Evolutionary conservation across 2,797 vertebrate genomes (phyloP).

Genomic region (Acanthiza pusilla): DNA sequence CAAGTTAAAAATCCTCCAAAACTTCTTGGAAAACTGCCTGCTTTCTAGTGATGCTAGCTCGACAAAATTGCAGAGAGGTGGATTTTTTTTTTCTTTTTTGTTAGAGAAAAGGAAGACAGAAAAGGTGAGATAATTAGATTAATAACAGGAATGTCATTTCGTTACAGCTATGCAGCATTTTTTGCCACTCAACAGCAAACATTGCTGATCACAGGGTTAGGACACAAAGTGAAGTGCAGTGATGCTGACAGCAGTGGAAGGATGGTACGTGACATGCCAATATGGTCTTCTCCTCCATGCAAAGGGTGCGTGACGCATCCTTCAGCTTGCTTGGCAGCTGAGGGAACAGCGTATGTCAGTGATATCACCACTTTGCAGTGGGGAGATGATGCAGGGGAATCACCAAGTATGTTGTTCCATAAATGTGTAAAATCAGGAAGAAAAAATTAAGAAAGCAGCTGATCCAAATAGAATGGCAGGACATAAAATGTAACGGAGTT

Average conservation of each 20-base stretch:
- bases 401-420: background rate
- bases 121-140: background rate
- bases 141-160: background rate
- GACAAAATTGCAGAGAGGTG: background rate
- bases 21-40: background rate
- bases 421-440: background rate
- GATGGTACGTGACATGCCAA: background rate
- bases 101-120: background rate
- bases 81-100: background rate
- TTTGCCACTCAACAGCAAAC: accelerated
- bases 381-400: background rate
- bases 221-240: background rate
- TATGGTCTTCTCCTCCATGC: background rate
- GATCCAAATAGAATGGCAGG: background rate
- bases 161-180: background rate
- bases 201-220: background rate
- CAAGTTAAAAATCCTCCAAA: background rate
- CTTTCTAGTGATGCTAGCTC: background rate
- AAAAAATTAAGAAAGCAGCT: background rate
- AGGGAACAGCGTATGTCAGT: background rate
- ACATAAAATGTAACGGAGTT: background rate
- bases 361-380: background rate
- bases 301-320: background rate
- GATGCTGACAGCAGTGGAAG: background rate
- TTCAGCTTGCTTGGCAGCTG: background rate